Evolutionary conservation across 2,888 invertebrate species (phyloP).

Genomic region (Cantharis flavilabris): DNA sequence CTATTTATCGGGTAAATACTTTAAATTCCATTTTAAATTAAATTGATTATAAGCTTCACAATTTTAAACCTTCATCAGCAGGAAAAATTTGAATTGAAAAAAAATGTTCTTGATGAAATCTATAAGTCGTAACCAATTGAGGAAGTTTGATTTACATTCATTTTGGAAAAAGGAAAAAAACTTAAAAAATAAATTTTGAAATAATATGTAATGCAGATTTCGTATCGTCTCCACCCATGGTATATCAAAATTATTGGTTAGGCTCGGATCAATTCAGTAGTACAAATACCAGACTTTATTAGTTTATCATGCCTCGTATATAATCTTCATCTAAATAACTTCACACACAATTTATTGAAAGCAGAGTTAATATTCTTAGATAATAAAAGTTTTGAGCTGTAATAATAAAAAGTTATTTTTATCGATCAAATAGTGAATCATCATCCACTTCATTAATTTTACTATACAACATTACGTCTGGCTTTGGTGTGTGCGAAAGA

Average conservation of each 20-base stretch:
- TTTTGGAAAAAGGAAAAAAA: neutral
- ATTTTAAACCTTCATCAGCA: neutral
- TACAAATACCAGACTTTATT: constrained; percentile 44
- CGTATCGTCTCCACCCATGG: neutral
- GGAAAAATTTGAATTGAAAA: neutral
- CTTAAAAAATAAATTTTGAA: neutral
- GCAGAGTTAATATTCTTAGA: neutral
- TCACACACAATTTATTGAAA: neutral
- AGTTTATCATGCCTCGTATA: constrained; percentile 37
- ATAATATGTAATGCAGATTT: neutral
- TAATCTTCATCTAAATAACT: constrained; percentile 17
- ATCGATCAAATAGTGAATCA: neutral
- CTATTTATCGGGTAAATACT: neutral
- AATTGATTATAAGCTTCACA: neutral
- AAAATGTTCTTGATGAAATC: neutral
- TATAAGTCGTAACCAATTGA: neutral
- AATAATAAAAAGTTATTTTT: neutral
- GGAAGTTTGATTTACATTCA: neutral
- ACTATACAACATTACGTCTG: neutral
- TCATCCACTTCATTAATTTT: neutral
- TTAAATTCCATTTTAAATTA: neutral
- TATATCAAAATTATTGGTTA: constrained; percentile 27
- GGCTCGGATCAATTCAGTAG: constrained; percentile 40
- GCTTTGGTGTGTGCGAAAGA: neutral
- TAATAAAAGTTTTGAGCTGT: neutral